Base-by-base conservation (phyloP, 2,797 vertebrate genomes). In the Ispidina picta region DNA sequence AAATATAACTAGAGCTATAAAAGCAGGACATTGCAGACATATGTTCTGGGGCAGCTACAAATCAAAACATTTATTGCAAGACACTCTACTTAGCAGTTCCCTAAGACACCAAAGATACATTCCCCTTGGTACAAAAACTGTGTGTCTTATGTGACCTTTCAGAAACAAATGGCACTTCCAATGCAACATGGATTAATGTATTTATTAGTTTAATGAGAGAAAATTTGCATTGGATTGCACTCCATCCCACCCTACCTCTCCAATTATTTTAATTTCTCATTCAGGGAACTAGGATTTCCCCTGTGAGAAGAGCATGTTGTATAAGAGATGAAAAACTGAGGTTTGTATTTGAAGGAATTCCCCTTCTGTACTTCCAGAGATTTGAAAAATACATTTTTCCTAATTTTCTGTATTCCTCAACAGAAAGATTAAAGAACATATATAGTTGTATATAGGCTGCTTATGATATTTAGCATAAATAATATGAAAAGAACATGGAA, bases 291-390 rank as follows among this genome's bases (percentile, higher is more conserved):
- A 65, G 84, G 43, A 55, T 86, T 80, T 83, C 72, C 68, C 69
- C 44, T 93, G 73, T 9, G 75, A 90, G 48, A 82, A 88, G 55
- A 90, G 51, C 58, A 65, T 5, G 12, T 74, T 55, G 69, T 52
- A 59, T 62, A 85, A 88, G 82, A 96, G 20, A 58, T 86, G 70
- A 94, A 96, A 96, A 94, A 46, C 52, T 56, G 81, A 22, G 35
- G 4, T 78, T 93, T 91, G 49, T 90, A 56, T 81, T 82, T 86
- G 44, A 69, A 94, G 71, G 75, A 85, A 89, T 63, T 71, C 16
- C 16, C 5, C 11, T 71, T 58, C 39, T n/a, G 20, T 94, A 95
- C 68, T 71, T 70, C 72, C 29, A 41, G 83, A 80, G 39, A 89
- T 90, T 44, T 93, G 69, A 95, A 95, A 92, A 77, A 60, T 26